Evolutionary conservation across 2,888 invertebrate genomes (phyloP).

Genomic region (Tetropium fuscum): DNA sequence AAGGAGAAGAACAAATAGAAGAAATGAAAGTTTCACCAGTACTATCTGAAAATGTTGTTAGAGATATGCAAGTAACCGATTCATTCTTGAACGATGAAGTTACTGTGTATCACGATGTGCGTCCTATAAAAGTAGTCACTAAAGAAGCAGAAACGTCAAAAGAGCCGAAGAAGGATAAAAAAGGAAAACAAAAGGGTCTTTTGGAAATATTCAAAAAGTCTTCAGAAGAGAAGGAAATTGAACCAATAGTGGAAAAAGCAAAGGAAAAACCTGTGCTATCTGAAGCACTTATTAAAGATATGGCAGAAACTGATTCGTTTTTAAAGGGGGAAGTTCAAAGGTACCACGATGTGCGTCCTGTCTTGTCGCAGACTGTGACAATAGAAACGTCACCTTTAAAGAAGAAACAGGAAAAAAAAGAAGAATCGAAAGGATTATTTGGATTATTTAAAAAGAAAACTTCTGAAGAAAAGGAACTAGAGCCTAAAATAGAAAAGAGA

Average conservation of each 20-base stretch:
- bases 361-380: too few species aligned
- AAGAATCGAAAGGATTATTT: constrained; percentile 1
- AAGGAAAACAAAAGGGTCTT: constrained; percentile 6
- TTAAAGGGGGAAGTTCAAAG: constrained; percentile 37
- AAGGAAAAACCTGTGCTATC: not conserved
- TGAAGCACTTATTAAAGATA: constrained; percentile 24
- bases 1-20: not conserved
- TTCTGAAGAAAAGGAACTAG: constrained; percentile 11
- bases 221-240: constrained; percentile 24
- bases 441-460: constrained; percentile 20
- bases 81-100: constrained; percentile 41
- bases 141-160: not conserved
- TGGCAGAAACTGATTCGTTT: constrained; percentile 30
- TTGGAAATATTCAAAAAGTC: constrained; percentile 16
- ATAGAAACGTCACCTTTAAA: too few species aligned
- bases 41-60: constrained; percentile 35
- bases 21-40: constrained; percentile 6
- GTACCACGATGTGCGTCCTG: constrained; percentile 41
- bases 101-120: constrained; percentile 43
- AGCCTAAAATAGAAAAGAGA: not conserved
- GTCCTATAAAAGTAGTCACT: too few species aligned
- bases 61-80: constrained; percentile 35
- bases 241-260: constrained; percentile 7
- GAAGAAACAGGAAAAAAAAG: not conserved
- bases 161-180: not conserved